Conservation (phyloP, 2,113 vertebrate genomes). For the Struthidea cinerea region DNA sequence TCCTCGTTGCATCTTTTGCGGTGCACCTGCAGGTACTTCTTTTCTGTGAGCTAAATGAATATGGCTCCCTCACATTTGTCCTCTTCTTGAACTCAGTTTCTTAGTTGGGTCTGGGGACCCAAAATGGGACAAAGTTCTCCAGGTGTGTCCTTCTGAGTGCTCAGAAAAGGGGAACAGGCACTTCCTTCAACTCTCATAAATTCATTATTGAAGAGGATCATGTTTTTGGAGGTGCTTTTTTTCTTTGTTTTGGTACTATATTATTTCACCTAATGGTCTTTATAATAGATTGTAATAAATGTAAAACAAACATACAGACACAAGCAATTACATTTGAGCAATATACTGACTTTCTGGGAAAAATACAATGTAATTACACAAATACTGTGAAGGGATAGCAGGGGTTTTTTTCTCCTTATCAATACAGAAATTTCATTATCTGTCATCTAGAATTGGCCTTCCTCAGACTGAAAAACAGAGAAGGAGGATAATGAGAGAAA, state of each 20-base stretch:
- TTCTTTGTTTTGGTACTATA: accelerated
- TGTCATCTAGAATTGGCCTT: neutral
- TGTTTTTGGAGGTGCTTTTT: neutral
- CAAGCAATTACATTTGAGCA: neutral
- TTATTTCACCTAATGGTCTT: neutral
- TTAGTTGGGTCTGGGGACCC: neutral
- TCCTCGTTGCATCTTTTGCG: neutral
- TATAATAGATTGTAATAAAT: neutral
- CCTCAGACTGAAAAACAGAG: neutral
- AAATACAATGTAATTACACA: neutral
- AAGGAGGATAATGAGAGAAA: neutral
- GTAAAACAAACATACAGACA: neutral
- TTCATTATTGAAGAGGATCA: neutral
- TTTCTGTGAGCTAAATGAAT: neutral
- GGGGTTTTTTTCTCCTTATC: neutral
- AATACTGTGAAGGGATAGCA: neutral
- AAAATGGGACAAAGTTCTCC: neutral
- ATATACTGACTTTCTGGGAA: neutral
- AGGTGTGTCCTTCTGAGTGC: neutral
- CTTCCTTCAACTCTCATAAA: neutral
- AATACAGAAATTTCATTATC: neutral
- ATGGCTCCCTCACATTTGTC: neutral
- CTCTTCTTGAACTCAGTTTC: neutral
- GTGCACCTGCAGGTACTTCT: neutral
- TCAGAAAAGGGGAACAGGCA: neutral